Conservation (phyloP, 2,888 invertebrate species). For the Sesia bembeciformis region DNA sequence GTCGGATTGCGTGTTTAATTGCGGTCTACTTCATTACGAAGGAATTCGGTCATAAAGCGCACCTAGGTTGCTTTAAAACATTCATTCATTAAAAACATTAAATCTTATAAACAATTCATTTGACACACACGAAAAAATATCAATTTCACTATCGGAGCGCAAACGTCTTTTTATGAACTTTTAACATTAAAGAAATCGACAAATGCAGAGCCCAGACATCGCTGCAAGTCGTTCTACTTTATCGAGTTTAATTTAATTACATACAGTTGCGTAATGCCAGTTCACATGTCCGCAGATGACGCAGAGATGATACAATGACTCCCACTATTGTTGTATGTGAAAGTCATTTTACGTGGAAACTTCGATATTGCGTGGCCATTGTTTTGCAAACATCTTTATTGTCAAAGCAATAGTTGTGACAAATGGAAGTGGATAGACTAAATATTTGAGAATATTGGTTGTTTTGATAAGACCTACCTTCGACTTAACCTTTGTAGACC, state of each 20-base stretch:
- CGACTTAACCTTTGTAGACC: too few species aligned
- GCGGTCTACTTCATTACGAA: not conserved
- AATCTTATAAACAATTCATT: not conserved
- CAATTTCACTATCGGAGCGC: not conserved
- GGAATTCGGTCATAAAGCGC: not conserved
- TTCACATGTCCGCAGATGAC: slow-evolving; percentile 2
- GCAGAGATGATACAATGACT: slow-evolving; percentile 3
- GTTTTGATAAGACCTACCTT: too few species aligned
- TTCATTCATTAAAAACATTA: too few species aligned
- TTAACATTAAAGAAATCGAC: not conserved
- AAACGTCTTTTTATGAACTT: not conserved
- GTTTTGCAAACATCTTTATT: too few species aligned
- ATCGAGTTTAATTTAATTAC: not conserved
- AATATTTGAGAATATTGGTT: too few species aligned
- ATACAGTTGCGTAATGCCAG: not conserved
- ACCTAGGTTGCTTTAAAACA: too few species aligned
- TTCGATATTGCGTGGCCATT: not conserved
- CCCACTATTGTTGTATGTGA: slow-evolving; percentile 5
- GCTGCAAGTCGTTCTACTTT: not conserved
- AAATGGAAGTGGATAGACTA: too few species aligned
- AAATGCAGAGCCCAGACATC: not conserved
- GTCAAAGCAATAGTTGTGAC: too few species aligned
- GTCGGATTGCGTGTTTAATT: not conserved
- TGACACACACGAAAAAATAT: not conserved
- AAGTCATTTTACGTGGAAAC: slow-evolving; percentile 1